phyloP scores from a whole-genome alignment of 1,140 invertebrate genomes.

The Ceratitis capitata region DNA sequence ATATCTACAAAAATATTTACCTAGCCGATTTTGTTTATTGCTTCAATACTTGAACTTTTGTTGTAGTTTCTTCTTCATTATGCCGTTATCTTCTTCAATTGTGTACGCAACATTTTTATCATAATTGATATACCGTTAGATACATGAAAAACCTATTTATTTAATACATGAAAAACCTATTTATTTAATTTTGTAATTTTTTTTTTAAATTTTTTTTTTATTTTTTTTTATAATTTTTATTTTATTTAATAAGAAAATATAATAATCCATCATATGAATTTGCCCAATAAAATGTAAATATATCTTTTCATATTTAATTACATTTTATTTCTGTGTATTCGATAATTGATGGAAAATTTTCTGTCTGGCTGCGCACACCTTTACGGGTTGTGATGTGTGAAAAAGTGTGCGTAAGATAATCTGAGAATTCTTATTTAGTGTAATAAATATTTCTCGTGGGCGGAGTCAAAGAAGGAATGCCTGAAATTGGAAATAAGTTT shows the following conservation, averaged over 20 bases:
- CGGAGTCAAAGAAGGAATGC: too few species aligned
- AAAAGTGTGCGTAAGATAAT: not conserved
- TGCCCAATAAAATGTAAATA: not conserved
- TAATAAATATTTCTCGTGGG: too few species aligned
- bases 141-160: not conserved
- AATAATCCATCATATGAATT: too few species aligned
- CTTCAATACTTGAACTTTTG: not conserved
- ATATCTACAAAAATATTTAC: not conserved
- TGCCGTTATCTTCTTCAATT: not conserved
- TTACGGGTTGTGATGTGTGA: not conserved
- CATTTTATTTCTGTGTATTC: not conserved
- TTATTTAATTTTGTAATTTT: too few species aligned
- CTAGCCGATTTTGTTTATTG: not conserved
- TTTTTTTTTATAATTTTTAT: too few species aligned
- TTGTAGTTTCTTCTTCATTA: not conserved
- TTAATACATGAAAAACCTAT: not conserved
- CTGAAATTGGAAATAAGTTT: too few species aligned
- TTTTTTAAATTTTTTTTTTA: too few species aligned
- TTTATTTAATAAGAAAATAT: too few species aligned
- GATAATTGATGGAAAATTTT: conserved; percentile 13
- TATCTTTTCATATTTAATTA: not conserved
- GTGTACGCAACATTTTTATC: not conserved
- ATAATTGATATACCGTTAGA: not conserved
- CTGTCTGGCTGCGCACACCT: not conserved
- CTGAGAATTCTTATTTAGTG: too few species aligned